These are phyloP conservation scores for Thunnus maccoyii DNA, from an alignment of 2,113 vertebrate genomes.

Conservation along the genomic window DNA sequence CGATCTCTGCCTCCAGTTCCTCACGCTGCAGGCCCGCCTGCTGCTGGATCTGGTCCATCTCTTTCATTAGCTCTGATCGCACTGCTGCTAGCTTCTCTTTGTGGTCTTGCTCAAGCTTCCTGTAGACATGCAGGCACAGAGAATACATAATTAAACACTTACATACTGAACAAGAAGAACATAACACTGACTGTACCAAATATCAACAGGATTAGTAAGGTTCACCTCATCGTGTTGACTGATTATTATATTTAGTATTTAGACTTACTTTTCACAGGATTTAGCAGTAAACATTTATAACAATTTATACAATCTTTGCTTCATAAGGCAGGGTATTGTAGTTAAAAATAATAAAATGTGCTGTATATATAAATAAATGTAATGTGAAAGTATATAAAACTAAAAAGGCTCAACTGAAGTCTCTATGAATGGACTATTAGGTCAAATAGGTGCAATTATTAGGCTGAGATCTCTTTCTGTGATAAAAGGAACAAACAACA, in stretches of 20 bases:
- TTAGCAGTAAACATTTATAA: background rate
- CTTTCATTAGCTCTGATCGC: constrained; percentile 87
- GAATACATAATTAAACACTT: background rate
- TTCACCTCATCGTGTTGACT: too few relatives aligned
- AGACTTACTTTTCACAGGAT: background rate
- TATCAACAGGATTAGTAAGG: too few relatives aligned
- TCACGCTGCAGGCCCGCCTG: constrained; percentile 89
- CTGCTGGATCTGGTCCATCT: constrained; percentile 92
- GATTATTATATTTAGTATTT: too few relatives aligned
- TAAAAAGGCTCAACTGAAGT: background rate
- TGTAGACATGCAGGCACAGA: constrained; percentile 59
- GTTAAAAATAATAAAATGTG: too few relatives aligned
- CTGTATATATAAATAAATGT: background rate
- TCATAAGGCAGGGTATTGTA: background rate
- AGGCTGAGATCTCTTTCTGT: too few relatives aligned
- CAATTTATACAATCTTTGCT: background rate
- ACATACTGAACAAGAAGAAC: background rate
- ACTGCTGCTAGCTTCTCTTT: constrained; percentile 86
- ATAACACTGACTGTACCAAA: too few relatives aligned
- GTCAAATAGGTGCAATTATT: background rate
- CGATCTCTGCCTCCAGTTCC: constrained; percentile 90
- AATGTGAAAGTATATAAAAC: background rate
- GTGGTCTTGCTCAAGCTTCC: constrained; percentile 95
- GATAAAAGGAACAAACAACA: background rate
- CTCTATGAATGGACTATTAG: background rate